A percentile compares a stretch with the other conserved stretches of the same genome.
Evolutionary conservation across 2,888 invertebrate genomes (phyloP).

Genomic region (Drepanosiphum platanoidis): DNA sequence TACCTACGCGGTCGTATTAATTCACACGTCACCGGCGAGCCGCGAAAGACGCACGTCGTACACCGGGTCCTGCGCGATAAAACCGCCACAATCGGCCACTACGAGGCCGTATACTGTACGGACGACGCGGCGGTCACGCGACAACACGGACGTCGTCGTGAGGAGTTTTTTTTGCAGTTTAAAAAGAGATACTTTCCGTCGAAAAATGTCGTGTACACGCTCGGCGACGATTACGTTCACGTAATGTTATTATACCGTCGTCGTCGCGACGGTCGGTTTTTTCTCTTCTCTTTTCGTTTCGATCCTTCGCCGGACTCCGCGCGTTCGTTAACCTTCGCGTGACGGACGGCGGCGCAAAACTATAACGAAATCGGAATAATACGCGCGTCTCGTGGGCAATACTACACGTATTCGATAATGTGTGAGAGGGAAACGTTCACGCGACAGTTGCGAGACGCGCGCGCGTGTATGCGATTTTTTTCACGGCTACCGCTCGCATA

Average conservation of each 20-base stretch:
- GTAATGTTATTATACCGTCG: neutral
- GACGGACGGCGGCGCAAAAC: neutral
- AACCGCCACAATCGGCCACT: no score
- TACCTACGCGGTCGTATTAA: no score
- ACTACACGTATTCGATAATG: neutral
- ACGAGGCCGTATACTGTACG: no score
- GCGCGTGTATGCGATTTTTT: neutral
- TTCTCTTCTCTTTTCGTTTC: neutral
- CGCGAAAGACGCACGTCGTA: neutral
- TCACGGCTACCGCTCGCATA: neutral
- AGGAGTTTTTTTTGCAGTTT: no score
- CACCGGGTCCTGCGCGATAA: neutral
- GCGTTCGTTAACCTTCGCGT: neutral
- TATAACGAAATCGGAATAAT: neutral
- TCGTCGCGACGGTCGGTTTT: neutral
- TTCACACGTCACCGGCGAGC: neutral
- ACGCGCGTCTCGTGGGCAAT: neutral
- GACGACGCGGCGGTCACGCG: no score
- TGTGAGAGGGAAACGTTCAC: neutral
- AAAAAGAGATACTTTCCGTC: neutral
- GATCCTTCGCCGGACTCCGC: neutral
- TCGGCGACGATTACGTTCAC: no score
- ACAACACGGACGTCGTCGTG: no score
- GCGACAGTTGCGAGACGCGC: neutral
- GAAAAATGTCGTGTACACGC: no score